Conservation (phyloP, 2,797 vertebrate genomes). For the Cyclopterus lumpus region DNA sequence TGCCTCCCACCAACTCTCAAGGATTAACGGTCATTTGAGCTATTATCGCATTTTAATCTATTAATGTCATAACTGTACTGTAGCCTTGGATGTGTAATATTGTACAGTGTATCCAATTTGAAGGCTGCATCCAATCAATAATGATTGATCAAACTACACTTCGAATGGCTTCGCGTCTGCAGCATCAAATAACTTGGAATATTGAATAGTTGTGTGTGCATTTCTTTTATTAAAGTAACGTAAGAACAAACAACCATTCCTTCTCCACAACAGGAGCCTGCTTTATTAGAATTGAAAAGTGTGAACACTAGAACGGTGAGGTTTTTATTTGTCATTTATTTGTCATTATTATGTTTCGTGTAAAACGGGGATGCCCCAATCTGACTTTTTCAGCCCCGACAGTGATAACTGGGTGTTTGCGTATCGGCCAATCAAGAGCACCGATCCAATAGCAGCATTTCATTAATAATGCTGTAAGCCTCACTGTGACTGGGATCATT, state of each 20-base stretch:
- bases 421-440: background rate
- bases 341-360: background rate
- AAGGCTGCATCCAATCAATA: conserved; percentile 65
- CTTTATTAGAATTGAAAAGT: background rate
- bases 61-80: conserved; percentile 65
- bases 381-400: background rate
- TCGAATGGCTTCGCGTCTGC: conserved; percentile 44
- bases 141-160: conserved; percentile 60
- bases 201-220: background rate
- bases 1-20: conserved; percentile 52
- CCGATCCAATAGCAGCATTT: background rate
- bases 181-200: conserved; percentile 38
- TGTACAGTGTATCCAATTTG: conserved; percentile 52
- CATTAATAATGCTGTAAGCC: background rate
- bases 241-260: background rate
- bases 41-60: conserved; percentile 63
- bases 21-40: conserved; percentile 67
- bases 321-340: background rate
- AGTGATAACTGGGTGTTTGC: background rate
- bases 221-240: background rate
- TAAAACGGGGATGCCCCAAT: background rate
- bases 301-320: background rate
- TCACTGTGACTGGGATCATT: background rate
- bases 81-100: conserved; percentile 60
- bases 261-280: background rate